Evolutionary conservation across 2,797 vertebrate species (phyloP), one percentile per base, ranked within the genome.

Genomic region (Phrynocephalus forsythii): DNA sequence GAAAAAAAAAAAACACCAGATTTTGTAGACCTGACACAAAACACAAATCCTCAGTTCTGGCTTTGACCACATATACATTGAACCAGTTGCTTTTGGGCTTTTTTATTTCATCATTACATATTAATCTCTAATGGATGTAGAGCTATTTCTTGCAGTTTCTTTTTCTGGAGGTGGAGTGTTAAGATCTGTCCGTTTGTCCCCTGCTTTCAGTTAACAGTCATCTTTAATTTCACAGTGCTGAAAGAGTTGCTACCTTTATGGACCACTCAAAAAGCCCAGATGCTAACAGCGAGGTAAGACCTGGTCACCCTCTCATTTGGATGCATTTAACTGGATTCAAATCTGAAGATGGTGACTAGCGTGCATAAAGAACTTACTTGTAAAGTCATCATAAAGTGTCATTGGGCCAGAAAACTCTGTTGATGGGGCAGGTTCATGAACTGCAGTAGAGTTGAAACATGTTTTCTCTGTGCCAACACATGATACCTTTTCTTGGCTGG

Each of bases 181-280:
- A 1, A 11, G 44, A 38, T 44, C 3, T 68, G 22, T 60, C 38
- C 83, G 1, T 48, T 56, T 84, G 15, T 79, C 18, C 50, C 13
- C n/a, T 0, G 4, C 20, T 38, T 86, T 38, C 77, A 72, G 8
- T 69, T 81, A 24, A 73, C 26, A 69, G 16, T 48, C 28, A 4
- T 1, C 87, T 30, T 91, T 88, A 92, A 77, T 88, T 33, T 33
- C 30, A 24, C 88, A 95, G 95, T 94, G 93, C 92, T 94, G 94
- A 95, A 79, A 78, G 94, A 89, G 91, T 95, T 88, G 91, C 38
- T 38, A 56, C 94, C 89, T 93, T 96, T 91, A 95, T 96, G 95
- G 95, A 95, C 88, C 94, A 82, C 24, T 94, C 95, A 77, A 88
- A 90, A 89, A 95, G 93, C 81, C 88, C 93, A 0, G 94, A 94